Evolutionary conservation across 1,140 invertebrate genomes (phyloP), one percentile per base, ranked within the genome.

Genomic region (Paracyclopina nana): DNA sequence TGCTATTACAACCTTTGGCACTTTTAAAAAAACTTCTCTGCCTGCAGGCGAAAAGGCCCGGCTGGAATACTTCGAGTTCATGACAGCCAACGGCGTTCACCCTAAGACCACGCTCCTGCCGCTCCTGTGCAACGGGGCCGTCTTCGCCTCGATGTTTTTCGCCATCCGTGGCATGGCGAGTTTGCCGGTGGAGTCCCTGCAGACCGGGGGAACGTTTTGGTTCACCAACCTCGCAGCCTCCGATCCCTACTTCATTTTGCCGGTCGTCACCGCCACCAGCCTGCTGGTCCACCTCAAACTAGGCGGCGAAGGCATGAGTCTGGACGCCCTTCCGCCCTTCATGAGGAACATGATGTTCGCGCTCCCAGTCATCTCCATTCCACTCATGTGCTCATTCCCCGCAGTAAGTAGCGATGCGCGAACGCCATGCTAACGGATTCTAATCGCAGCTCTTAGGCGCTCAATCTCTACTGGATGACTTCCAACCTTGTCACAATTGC

Each of bases 131-230:
- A 16, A 46, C 12, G 50, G 16, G 8, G 86, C 87, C 0, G 61
- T 94, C 6, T 95, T 96, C 62, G 65, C 95, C 30, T 88, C 87
- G 6, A 81, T 90, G 60, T 95, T 92, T 60, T 69, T 84, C 60
- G 84, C 75, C 0, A 62, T 96, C 9, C 69, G 80, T 59, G 55
- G 60, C 60, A 92, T 96, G 86, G 74, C 85, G 0, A 79, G 78
- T 59, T 67, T 77, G 9, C 90, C 87, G 1, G 76, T 96, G 8
- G 80, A 84, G 50, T 88, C 84, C 62, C 71, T 97, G 70, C 74
- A 74, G 54, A 65, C 71, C 20, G 92, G 91, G 14, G 94, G 94
- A 3, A 53, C 87, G 0, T 77, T 70, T 45, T 99, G 92, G 92
- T 91, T 97, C 62, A 70, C 71, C 0, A 85, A 99, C 72, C 71